phyloP scores from a whole-genome alignment of 2,888 invertebrate genomes.

The Scaptomyza tumidula region DNA sequence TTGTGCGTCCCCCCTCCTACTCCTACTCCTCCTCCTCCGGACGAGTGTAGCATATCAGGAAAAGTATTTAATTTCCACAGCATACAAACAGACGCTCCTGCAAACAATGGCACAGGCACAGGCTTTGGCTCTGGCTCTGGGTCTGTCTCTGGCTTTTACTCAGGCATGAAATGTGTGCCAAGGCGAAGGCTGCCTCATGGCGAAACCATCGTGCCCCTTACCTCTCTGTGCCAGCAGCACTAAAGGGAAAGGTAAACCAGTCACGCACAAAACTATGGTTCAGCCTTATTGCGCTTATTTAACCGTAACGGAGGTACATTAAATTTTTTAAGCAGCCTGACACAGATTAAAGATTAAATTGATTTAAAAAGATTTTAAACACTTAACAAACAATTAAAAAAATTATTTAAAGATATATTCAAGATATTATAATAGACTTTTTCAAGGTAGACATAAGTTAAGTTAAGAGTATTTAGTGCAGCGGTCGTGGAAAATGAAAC shows the following conservation, averaged over 20 bases:
- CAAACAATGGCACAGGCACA: slow-evolving; percentile 8
- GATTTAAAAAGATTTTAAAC: no score
- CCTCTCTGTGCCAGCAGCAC: slow-evolving; percentile 15
- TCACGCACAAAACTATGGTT: slow-evolving; percentile 58
- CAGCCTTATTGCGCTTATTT: slow-evolving; percentile 16
- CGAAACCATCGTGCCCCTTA: slow-evolving; percentile 12
- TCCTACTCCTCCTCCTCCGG: not conserved
- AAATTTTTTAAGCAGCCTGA: not conserved
- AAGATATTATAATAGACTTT: no score
- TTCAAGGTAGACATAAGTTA: no score
- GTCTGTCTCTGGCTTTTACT: not conserved
- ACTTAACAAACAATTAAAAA: no score
- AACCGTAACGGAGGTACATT: not conserved
- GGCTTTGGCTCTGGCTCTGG: not conserved
- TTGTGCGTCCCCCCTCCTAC: not conserved
- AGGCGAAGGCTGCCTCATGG: slow-evolving; percentile 73
- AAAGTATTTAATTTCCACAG: slow-evolving; percentile 79
- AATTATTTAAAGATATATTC: no score
- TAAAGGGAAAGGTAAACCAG: slow-evolving; percentile 53
- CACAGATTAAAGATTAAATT: not conserved
- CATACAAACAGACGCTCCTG: slow-evolving; percentile 38
- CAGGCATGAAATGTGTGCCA: slow-evolving; percentile 73
- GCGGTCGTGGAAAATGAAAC: no score
- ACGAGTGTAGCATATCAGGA: slow-evolving; percentile 71
- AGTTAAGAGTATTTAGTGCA: no score